Evolutionary conservation across 2,113 vertebrate genomes (phyloP), one percentile per base, ranked within the genome.

Genomic region (Salminus brasiliensis): DNA sequence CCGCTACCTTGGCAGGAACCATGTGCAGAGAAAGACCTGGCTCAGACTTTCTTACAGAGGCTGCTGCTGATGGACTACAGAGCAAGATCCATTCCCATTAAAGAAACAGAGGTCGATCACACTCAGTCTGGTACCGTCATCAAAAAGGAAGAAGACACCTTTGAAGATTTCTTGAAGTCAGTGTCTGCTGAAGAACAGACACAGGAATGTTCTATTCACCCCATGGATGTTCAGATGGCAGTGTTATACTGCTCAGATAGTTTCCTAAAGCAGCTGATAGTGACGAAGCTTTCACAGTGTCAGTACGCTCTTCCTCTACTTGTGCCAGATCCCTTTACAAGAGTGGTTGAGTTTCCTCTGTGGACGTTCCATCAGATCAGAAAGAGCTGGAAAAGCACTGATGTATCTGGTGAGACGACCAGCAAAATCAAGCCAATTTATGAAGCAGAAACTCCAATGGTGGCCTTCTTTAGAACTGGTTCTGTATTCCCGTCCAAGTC

Each of bases 181-280:
- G 25, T 25, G 10, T 18, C 5, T 2, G 10, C 21, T 41, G 23
- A 72, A 53, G 21, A 77, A 90, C 21, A 76, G 88, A 39, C 86
- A 91, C 41, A 89, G 0, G 52, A 65, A 65, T 3, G n/a, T 39
- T 6, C 18, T n/a, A 91, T 93, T 43, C 89, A 94, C 79, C 91
- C 92, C 16, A 89, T 94, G 89, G 93, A 94, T 73, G 78, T 93
- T 71, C 92, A 94, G 71, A 95, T 95, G 92, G 92, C 90, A 18
- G 85, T 92, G 25, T 94, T 91, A 75, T 88, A 94, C 41, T 92
- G 90, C 1, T 88, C 93, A 18, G 90, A 95, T 63, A 82, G 87
- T 23, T 93, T 95, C 76, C 84, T 91, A 11, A 89, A 88, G 72
- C 91, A 94, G 81, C 85, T 85, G 78, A 73, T 95, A 41, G 72